Evolutionary conservation across 2,888 invertebrate species (phyloP), one percentile per base, ranked within the genome.

Genomic region (Saturnia pavonia): DNA sequence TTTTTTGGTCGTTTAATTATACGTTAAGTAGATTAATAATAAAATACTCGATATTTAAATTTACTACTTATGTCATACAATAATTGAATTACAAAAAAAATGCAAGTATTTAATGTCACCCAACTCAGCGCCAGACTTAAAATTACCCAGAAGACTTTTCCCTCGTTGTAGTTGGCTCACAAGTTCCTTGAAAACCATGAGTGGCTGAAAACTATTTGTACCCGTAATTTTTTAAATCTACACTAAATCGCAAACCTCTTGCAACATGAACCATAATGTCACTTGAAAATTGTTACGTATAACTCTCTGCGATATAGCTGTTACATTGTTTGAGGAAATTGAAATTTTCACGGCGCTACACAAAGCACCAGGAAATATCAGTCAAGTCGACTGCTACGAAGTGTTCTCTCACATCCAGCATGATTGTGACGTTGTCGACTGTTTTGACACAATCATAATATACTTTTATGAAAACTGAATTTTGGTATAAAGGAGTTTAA

Each of bases 251-350:
- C 27, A 54, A 68, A 68, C 48, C 66, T 42, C 68, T 42, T 40
- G 9, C 45, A 48, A 16, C 51, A 48, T 68, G 34, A 2, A 42
- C 68, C 65, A 27, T 19, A 16, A 1, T 25, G 8, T 22, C 65
- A 34, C 65, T 65, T 68, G 40, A n/a, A 60, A 70, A 68, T 68
- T 71, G 63, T 40, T 42, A 69, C 68, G 25, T 66, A 63, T 65
- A 67, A 68, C 27, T 42, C 48, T 51, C 34, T 25, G 43, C 67
- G 67, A 69, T 67, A 69, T 43, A 69, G 48, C 63, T 63, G 45
- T 69, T 69, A 81, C 82, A 84, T 81, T 85, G 83, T 84, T 80
- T 79, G 78, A 74, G 80, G 76, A 81, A 84, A 85, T 85, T 85
- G 83, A 82, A 84, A 82, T 84, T 84, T 85, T 81, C 82, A 79